Percentiles rank a stretch among this genome's conserved stretches.
phyloP scores from a whole-genome alignment of 2,797 vertebrate species.

The Tapera naevia region DNA sequence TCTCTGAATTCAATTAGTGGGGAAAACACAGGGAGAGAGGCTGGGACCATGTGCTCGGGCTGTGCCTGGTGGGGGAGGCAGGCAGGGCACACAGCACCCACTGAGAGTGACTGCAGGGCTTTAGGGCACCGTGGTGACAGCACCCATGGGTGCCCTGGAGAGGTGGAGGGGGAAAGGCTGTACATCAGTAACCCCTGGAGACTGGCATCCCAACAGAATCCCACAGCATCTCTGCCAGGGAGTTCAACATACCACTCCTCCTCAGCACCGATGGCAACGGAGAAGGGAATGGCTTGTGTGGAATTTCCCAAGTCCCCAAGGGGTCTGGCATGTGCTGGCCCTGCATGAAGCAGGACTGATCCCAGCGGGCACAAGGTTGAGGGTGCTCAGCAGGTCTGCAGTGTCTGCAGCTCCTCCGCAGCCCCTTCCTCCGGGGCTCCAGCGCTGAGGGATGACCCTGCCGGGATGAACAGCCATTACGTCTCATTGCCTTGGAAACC shows the following conservation, averaged over 20 bases:
- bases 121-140: neutral
- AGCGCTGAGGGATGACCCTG: neutral
- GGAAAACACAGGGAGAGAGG: neutral
- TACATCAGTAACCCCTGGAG: too few relatives aligned
- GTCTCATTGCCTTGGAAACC: conserved; percentile 68
- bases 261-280: accelerated
- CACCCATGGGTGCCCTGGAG: neutral
- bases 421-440: neutral
- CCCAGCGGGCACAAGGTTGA: accelerated
- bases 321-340: neutral
- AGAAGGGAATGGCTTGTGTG: neutral
- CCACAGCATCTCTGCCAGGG: neutral
- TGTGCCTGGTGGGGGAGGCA: neutral
- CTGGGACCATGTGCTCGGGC: neutral
- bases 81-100: neutral
- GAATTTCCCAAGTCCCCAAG: neutral
- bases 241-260: neutral
- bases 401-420: neutral
- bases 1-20: conserved; percentile 57
- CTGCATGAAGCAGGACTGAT: neutral
- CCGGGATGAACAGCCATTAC: conserved; percentile 34
- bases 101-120: accelerated
- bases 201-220: neutral
- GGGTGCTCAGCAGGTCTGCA: neutral
- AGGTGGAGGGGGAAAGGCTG: neutral